phyloP scores from a whole-genome alignment of 2,888 invertebrate species.

The Mesochorus sp. region DNA sequence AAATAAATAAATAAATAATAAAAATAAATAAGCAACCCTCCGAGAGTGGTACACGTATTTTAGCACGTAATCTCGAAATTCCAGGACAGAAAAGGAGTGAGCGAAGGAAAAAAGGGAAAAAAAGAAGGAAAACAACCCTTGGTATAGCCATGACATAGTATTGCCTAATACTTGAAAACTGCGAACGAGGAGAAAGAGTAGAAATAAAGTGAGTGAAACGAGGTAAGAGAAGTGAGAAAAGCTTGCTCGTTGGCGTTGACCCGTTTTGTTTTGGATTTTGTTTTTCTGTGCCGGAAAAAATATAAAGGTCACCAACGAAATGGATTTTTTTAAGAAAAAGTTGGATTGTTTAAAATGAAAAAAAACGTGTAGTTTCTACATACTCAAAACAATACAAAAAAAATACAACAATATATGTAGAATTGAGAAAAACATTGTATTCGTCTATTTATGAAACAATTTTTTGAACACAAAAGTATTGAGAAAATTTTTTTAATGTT shows the following conservation, averaged over 20 bases:
- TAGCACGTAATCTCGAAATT: slow-evolving; percentile 63
- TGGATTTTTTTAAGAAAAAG: too few species aligned
- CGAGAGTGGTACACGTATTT: slow-evolving; percentile 65
- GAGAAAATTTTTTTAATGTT: too few species aligned
- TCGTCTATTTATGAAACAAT: too few species aligned
- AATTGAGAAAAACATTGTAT: background rate
- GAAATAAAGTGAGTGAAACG: slow-evolving; percentile 6
- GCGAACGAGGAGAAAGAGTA: background rate
- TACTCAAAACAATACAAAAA: too few species aligned
- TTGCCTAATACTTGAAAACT: slow-evolving; percentile 31
- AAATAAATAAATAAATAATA: background rate
- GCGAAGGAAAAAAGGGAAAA: background rate
- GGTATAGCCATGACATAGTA: slow-evolving; percentile 19
- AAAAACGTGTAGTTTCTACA: background rate
- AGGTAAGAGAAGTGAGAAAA: slow-evolving; percentile 15
- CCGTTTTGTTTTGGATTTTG: slow-evolving; percentile 2
- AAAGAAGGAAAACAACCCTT: slow-evolving; percentile 6
- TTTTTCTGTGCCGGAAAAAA: background rate
- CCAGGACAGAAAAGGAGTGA: slow-evolving; percentile 21
- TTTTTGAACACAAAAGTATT: too few species aligned
- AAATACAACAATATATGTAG: background rate
- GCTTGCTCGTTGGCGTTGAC: background rate
- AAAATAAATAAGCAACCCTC: slow-evolving; percentile 11
- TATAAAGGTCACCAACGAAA: background rate
- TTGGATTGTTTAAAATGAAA: slow-evolving; percentile 3